Conservation (phyloP, 2,113 vertebrate genomes). For the Gymnobelideus leadbeateri region DNA sequence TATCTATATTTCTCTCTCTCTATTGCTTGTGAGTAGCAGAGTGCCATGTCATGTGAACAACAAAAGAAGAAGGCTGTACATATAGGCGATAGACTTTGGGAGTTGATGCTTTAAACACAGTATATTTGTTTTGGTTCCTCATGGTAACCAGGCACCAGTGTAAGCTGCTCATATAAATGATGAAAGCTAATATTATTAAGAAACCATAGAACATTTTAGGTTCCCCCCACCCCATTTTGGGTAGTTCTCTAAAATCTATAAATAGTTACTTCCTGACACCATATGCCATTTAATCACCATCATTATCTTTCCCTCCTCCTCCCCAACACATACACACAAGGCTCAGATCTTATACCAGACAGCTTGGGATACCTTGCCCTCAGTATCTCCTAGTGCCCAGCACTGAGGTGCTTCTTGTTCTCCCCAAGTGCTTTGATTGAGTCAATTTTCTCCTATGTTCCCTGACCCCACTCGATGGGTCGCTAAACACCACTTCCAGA, state of each 20-base stretch:
- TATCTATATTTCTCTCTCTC: neutral
- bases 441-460: neutral
- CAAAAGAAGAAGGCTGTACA: neutral
- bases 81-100: neutral
- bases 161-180: neutral
- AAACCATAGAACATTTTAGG: neutral
- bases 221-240: neutral
- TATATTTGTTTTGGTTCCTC: neutral
- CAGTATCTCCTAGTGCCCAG: neutral
- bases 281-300: neutral
- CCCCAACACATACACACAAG: neutral
- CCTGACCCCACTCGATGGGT: neutral
- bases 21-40: neutral
- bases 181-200: neutral
- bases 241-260: neutral
- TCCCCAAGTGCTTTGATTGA: neutral
- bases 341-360: neutral
- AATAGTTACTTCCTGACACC: neutral
- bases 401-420: neutral
- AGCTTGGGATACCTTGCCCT: neutral
- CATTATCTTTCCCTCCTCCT: neutral
- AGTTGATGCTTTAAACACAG: neutral
- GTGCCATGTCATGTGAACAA: neutral
- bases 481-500: neutral
- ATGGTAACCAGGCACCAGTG: neutral